Evolutionary conservation across 2,113 vertebrate genomes (phyloP), one percentile per base, ranked within the genome.

Genomic region (Zapornia atra): DNA sequence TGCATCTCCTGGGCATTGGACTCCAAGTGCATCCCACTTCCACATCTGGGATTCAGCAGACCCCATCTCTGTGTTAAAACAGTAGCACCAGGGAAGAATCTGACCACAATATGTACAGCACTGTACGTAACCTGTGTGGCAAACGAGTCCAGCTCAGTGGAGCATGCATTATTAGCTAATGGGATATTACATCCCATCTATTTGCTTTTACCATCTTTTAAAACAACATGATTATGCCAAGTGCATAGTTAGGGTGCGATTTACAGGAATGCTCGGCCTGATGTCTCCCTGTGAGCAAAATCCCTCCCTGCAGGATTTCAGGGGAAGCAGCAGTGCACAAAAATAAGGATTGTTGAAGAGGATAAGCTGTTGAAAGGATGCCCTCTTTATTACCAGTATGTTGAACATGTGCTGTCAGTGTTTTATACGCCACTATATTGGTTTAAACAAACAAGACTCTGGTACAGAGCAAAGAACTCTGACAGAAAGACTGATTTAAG

Each of bases 391-490:
- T 90, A 80, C 75, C 82, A 33, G 44, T 33, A 17, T 7, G 22
- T 9, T 42, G 77, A 86, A 50, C 44, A 6, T 44, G 80, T 79
- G 69, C 78, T 91, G 80, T 88, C 82, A 86, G 80, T 40, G 31
- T 94, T 95, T 96, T 93, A 81, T 84, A 40, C 68, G 88, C 69
- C 80, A 75, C 80, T 89, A 2, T 15, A 48, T 25, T 8, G 69
- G 72, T 68, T 90, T 91, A 92, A 95, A 92, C 73, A 96, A 95
- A 92, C 82, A 89, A 50, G 60, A 93, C 48, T 5, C 31, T 54
- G 69, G 51, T 56, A n/a, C 34, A 61, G 51, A 92, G 69, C 60
- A 71, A 38, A 56, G 46, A 57, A 90, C 63, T 31, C 65, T 53
- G 77, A 53, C 77, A 87, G 82, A 76, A 91, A 46, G 61, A 53